Conservation (phyloP, 2,113 vertebrate species). For the Pelmatolapia mariae region DNA sequence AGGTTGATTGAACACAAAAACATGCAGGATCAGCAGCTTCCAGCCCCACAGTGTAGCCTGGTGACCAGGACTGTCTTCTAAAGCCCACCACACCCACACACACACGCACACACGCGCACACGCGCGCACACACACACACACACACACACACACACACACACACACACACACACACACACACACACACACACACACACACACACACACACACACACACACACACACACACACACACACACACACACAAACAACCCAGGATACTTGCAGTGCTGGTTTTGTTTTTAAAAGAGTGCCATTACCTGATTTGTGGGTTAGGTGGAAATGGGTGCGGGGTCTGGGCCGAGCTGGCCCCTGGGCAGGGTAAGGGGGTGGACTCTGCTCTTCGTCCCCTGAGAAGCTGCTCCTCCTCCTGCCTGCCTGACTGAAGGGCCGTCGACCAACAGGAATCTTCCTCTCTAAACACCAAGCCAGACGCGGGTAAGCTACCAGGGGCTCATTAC, state of each 20-base stretch:
- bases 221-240: neutral
- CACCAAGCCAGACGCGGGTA: constrained; percentile 89
- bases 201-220: too few relatives aligned
- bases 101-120: neutral
- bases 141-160: too few relatives aligned
- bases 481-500: constrained; percentile 69
- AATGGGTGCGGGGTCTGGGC: constrained; percentile 83
- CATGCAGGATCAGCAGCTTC: constrained; percentile 17
- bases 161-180: neutral
- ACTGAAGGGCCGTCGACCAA: constrained; percentile 90
- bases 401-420: constrained; percentile 87
- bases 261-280: constrained; percentile 2
- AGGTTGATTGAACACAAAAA: neutral
- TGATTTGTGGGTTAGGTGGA: constrained; percentile 87
- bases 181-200: neutral
- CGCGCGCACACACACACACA: neutral
- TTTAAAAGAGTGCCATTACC: constrained; percentile 72
- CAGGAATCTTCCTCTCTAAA: constrained; percentile 95
- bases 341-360: constrained; percentile 78
- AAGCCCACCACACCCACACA: too few relatives aligned
- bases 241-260: neutral
- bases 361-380: constrained; percentile 88
- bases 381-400: constrained; percentile 88
- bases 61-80: neutral
- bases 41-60: neutral